Conservation (phyloP, 2,113 vertebrate genomes). For the Hirundichthys speculiger region DNA sequence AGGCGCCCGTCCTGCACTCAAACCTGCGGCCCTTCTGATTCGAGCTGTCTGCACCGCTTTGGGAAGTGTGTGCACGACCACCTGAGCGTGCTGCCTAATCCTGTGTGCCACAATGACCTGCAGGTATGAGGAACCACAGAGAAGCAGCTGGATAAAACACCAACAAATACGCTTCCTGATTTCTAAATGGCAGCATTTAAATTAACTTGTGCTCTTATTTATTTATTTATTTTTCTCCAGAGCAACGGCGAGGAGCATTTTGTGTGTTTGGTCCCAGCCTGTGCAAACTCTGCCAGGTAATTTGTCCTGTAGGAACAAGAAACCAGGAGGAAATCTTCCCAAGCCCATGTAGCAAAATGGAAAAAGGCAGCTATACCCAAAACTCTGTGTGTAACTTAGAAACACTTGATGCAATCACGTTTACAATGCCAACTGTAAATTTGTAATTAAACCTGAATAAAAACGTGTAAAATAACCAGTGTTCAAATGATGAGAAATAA, state of each 20-base stretch:
- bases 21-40: conserved; percentile 58
- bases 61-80: conserved; percentile 74
- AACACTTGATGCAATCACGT: background rate
- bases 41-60: conserved; percentile 68
- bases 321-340: conserved; percentile 1
- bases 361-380: conserved; percentile 69
- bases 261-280: conserved; percentile 73
- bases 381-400: conserved; percentile 19
- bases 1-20: conserved; percentile 64
- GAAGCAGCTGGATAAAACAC: too few relatives aligned
- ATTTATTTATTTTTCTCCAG: conserved; percentile 41
- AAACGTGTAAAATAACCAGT: too few relatives aligned
- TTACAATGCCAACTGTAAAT: conserved; percentile 3
- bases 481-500: too few relatives aligned
- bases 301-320: background rate
- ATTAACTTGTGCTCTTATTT: background rate
- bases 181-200: background rate
- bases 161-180: too few relatives aligned
- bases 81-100: conserved; percentile 38
- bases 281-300: conserved; percentile 42
- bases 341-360: conserved; percentile 47
- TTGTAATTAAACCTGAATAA: too few relatives aligned
- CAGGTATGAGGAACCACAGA: conserved; percentile 50
- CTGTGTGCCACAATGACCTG: conserved; percentile 62
- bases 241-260: conserved; percentile 61